These are phyloP conservation scores for Sesamia nonagrioides DNA, from an alignment of 1,140 invertebrate species.

Conservation along the genomic window DNA sequence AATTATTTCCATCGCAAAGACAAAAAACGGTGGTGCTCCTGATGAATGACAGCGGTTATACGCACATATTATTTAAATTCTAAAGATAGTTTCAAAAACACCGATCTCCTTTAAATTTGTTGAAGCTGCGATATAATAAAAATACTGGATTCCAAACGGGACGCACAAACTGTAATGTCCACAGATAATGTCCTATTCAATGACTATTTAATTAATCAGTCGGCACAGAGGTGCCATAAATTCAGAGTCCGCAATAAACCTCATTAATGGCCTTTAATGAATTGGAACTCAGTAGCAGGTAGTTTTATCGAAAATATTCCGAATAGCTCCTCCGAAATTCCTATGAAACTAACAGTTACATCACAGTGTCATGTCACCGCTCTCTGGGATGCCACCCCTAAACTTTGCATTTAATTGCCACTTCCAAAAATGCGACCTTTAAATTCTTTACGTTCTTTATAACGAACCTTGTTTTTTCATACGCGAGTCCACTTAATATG, in stretches of 20 bases:
- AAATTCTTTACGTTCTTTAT: constrained; percentile 35
- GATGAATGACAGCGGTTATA: constrained; percentile 6
- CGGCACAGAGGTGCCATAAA: constrained; percentile 69
- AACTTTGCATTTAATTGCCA: constrained; percentile 70
- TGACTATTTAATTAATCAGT: constrained; percentile 76
- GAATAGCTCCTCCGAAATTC: constrained; percentile 71
- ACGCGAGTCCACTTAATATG: background rate
- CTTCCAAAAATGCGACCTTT: constrained; percentile 45
- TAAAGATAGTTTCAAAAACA: constrained; percentile 42
- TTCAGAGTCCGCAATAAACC: constrained; percentile 73
- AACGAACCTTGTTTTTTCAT: background rate
- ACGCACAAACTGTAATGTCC: constrained; percentile 52
- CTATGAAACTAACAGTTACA: constrained; percentile 68
- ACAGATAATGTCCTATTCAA: constrained; percentile 59
- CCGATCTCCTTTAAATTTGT: constrained; percentile 39
- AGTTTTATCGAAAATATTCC: constrained; percentile 72
- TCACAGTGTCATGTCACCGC: constrained; percentile 51
- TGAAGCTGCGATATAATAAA: constrained; percentile 44
- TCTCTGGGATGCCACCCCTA: constrained; percentile 62
- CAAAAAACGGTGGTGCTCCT: background rate
- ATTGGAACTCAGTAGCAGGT: constrained; percentile 80
- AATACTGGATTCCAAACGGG: constrained; percentile 42
- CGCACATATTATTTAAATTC: constrained; percentile 44
- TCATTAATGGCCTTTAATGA: constrained; percentile 81
- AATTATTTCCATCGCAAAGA: background rate